phyloP scores from a whole-genome alignment of 1,140 invertebrate genomes.

The Bombus breviceps region DNA sequence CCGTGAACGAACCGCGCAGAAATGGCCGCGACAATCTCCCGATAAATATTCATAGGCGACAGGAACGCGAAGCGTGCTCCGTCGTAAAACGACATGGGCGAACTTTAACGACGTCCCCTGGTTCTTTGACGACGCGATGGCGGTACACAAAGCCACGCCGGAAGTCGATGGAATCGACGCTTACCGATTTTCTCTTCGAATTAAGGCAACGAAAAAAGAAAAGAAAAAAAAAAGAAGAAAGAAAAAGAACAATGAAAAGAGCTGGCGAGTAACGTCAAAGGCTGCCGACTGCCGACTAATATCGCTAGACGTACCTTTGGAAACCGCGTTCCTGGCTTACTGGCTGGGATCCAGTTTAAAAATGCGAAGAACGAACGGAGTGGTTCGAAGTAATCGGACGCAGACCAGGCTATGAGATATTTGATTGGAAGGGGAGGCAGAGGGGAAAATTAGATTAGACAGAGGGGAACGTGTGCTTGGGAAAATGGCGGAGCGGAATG shows the following conservation, averaged over 20 bases:
- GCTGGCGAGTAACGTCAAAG: neutral
- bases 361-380: constrained; percentile 6
- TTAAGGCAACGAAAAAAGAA: neutral
- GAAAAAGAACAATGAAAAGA: neutral
- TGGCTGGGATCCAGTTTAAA: constrained; percentile 42
- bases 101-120: constrained; percentile 31
- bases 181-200: neutral
- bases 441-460: constrained; percentile 23
- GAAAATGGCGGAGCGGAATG: neutral
- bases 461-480: neutral
- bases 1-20: constrained; percentile 15
- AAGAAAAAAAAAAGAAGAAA: neutral
- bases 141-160: neutral
- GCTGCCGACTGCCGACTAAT: constrained; percentile 10
- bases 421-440: constrained; percentile 13
- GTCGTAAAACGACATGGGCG: constrained; percentile 49
- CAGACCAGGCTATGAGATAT: neutral
- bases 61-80: neutral
- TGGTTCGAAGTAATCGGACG: constrained; percentile 31
- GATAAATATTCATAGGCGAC: constrained; percentile 66
- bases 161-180: no score
- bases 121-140: neutral
- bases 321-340: constrained; percentile 29
- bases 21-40: neutral
- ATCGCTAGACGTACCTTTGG: neutral